These are phyloP conservation scores for Andrena chrysosceles DNA, from an alignment of 2,888 invertebrate genomes.

Conservation along the genomic window DNA sequence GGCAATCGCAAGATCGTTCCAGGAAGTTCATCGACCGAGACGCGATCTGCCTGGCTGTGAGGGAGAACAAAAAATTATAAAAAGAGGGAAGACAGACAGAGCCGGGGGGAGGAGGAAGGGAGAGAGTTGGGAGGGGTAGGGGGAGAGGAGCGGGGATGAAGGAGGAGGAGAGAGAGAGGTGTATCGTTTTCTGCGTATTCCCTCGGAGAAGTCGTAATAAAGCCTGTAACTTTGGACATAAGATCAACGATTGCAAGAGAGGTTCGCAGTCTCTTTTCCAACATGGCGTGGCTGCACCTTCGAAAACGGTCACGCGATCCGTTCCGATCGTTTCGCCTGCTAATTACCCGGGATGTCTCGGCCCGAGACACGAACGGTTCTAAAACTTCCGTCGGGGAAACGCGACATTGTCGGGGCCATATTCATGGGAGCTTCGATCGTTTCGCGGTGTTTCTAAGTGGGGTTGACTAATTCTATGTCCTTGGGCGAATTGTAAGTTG, in stretches of 20 bases:
- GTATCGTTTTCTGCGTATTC: constrained; percentile 64
- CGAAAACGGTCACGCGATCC: constrained; percentile 50
- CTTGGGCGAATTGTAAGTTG: neutral
- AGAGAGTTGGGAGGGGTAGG: neutral
- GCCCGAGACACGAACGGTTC: neutral
- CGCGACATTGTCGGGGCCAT: neutral
- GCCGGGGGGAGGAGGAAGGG: neutral
- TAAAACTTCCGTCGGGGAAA: neutral
- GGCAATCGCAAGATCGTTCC: constrained; percentile 73
- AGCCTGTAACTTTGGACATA: constrained; percentile 62
- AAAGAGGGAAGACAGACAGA: constrained; percentile 48
- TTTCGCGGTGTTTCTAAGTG: neutral
- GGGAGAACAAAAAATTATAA: constrained; percentile 65
- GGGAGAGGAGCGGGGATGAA: neutral
- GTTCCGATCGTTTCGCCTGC: constrained; percentile 34
- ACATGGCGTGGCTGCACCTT: constrained; percentile 20
- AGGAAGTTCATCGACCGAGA: constrained; percentile 72
- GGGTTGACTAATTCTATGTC: neutral
- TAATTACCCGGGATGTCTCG: constrained; percentile 30
- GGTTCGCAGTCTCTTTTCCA: constrained; percentile 41
- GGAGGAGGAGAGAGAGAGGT: constrained; percentile 30
- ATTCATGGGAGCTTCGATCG: neutral
- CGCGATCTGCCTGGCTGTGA: constrained; percentile 63
- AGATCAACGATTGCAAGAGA: constrained; percentile 55
- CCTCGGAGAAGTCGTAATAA: constrained; percentile 63